Evolutionary conservation across 2,888 invertebrate species (phyloP), one percentile per base, ranked within the genome.

Genomic region (Acleris sparsana): DNA sequence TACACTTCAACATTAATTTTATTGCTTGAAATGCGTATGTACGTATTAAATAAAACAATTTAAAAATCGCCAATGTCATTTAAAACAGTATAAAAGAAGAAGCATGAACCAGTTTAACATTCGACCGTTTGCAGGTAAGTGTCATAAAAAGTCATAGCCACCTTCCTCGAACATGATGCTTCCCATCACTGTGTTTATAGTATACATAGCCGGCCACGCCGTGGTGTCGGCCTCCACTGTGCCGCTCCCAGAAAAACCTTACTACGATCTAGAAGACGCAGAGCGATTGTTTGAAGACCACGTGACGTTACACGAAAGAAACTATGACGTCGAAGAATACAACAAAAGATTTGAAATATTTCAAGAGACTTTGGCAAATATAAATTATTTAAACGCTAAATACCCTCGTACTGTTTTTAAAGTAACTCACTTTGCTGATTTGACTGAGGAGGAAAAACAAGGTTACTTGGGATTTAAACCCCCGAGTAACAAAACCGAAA

Each of bases 381-480:
- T 51, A 9, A 63, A 63, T 44, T 25, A 43, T 22, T 43, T 16
- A 3, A 63, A 63, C 20, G 51, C 49, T 0, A 25, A 13, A 11
- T 22, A 51, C 25, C 43, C 55, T 16, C 9, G 39, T 9, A 56
- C 43, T 3, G 43, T 29, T 9, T 63, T 44, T 43, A 51, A 18
- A 4, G 25, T 56, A 13, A 56, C 39, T 7, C 33, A 25, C 9
- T 44, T 51, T 39, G 25, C 62, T 18, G 62, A 63, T 57, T n/a
- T 57, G 44, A 63, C 51, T 18, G 3, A 9, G 0, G 57, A 63
- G 18, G 63, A 63, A 20, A 17, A n/a, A 22, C 20, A 22, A 5
- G 1, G n/a, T 9, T 20, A 16, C n/a, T 5, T n/a, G 5, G 44
- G 44, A n/a, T 44, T 44, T 3, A 44, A 44, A n/a, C 1, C 16